These are phyloP conservation scores for Cricetomys ansorgei DNA, from an alignment of 2,113 vertebrate genomes.

Conservation along the genomic window DNA sequence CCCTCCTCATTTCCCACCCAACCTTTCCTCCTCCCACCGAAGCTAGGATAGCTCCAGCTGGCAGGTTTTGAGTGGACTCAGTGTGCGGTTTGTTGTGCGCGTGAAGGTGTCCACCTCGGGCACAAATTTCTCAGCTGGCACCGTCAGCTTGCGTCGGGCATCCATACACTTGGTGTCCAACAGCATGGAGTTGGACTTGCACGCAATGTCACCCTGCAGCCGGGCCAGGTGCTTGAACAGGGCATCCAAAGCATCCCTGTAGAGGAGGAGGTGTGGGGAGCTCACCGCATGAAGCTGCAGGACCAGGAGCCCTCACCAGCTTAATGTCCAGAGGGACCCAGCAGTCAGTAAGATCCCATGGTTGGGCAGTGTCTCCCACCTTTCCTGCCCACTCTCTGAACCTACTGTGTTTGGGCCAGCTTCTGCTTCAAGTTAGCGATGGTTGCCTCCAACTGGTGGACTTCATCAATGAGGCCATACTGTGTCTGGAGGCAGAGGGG, in stretches of 20 bases:
- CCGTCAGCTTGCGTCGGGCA: constrained; percentile 82
- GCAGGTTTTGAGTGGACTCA: constrained; percentile 71
- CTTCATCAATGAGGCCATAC: constrained; percentile 90
- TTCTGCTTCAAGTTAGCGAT: constrained; percentile 90
- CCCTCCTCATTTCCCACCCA: neutral
- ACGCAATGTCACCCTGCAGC: constrained; percentile 89
- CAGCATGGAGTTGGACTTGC: constrained; percentile 88
- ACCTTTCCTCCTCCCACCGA: too few species aligned
- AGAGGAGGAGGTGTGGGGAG: constrained; percentile 22
- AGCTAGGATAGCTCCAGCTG: constrained; percentile 80
- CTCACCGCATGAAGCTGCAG: neutral
- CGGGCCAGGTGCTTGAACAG: constrained; percentile 90
- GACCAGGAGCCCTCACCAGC: neutral
- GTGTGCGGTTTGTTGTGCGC: constrained; percentile 78
- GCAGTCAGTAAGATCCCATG: neutral
- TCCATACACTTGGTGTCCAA: constrained; percentile 89
- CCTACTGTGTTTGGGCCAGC: constrained; percentile 92
- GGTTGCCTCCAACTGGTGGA: constrained; percentile 90
- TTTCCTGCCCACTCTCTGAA: constrained; percentile 58
- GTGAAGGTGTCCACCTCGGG: constrained; percentile 84
- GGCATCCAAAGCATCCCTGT: constrained; percentile 90
- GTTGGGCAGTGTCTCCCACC: neutral
- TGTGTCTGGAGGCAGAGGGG: constrained; percentile 88
- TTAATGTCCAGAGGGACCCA: neutral
- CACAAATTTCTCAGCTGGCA: constrained; percentile 83